Conservation (phyloP, 2,797 vertebrate species). For the Tolypeutes matacus region DNA sequence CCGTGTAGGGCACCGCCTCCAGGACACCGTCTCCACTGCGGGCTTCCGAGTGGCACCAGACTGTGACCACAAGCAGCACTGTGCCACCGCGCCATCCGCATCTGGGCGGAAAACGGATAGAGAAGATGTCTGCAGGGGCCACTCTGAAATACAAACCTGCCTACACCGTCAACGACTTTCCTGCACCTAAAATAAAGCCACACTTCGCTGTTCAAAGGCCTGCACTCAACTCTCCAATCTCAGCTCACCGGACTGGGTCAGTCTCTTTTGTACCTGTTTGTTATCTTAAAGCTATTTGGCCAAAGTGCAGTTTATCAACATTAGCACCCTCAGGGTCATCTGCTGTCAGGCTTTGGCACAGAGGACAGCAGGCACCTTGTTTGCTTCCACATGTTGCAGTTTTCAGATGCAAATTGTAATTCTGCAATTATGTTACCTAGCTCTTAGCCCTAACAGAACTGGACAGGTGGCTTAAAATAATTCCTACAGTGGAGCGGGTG, state of each 20-base stretch:
- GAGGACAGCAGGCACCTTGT: background rate
- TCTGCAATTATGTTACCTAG: background rate
- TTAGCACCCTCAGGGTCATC: no score
- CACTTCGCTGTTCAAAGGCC: background rate
- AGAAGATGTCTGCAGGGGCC: no score
- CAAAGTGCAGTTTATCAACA: background rate
- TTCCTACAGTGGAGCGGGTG: background rate
- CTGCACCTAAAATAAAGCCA: background rate
- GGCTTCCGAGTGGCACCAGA: background rate
- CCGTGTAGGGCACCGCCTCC: no score
- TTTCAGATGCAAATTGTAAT: background rate
- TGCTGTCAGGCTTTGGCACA: no score
- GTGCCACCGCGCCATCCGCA: background rate
- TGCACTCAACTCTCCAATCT: background rate
- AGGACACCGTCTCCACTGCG: background rate
- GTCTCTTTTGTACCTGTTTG: background rate
- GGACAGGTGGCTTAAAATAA: conserved; percentile 12
- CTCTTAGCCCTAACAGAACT: background rate
- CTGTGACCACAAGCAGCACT: no score
- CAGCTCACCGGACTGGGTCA: background rate
- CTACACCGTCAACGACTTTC: background rate
- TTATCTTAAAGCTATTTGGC: background rate
- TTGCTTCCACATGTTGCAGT: background rate
- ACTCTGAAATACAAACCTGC: background rate
- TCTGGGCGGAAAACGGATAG: no score